A percentile compares a stretch with the other conserved stretches of the same genome.
Conservation (phyloP, 2,113 vertebrate species). For the Channa maculata region DNA sequence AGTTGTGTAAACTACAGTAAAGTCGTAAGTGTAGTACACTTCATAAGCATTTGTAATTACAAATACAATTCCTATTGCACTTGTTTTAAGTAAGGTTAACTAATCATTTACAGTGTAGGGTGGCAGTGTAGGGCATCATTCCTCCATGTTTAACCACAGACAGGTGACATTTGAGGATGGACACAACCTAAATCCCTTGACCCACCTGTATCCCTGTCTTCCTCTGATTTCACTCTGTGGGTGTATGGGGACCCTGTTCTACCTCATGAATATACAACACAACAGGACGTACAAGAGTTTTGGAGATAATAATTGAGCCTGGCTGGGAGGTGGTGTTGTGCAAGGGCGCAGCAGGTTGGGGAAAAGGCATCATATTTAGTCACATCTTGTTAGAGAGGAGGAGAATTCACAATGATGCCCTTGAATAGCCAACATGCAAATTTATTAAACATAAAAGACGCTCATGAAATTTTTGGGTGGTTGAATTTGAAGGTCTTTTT, state of each 20-base stretch:
- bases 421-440: constrained; percentile 45
- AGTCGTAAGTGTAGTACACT: too few relatives aligned
- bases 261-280: constrained; percentile 25
- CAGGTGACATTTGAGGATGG: neutral
- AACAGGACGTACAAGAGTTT: neutral
- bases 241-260: neutral
- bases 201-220: neutral
- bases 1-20: too few relatives aligned
- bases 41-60: too few relatives aligned
- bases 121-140: neutral
- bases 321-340: constrained; percentile 19
- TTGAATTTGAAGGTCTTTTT: constrained; percentile 6
- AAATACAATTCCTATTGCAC: too few relatives aligned
- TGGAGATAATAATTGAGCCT: constrained; percentile 21
- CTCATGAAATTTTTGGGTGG: constrained; percentile 18
- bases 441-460: constrained; percentile 44
- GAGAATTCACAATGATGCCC: constrained; percentile 52
- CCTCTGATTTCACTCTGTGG: neutral
- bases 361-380: constrained; percentile 48
- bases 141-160: constrained; percentile 1
- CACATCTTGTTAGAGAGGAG: constrained; percentile 27
- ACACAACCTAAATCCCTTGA: neutral
- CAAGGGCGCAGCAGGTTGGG: constrained; percentile 39
- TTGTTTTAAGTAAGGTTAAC: too few relatives aligned
- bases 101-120: too few relatives aligned